phyloP scores from a whole-genome alignment of 2,888 invertebrate genomes.

The Schizotus pectinicornis region DNA sequence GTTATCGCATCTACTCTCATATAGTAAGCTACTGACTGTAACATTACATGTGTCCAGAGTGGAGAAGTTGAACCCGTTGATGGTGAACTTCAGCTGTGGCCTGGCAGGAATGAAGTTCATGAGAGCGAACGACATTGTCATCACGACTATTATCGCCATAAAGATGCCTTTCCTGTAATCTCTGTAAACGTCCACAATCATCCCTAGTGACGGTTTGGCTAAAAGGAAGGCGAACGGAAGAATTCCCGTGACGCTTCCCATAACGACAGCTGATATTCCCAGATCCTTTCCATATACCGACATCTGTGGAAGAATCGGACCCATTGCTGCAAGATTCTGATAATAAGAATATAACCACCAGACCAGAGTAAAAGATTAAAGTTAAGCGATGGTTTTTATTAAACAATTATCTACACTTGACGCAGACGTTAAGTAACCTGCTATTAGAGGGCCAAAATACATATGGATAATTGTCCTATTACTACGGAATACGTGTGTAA shows the following conservation, averaged over 20 bases:
- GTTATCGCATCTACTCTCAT: background rate
- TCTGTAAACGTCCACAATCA: conserved; percentile 76
- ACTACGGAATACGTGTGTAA: too few species aligned
- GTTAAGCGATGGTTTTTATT: too few species aligned
- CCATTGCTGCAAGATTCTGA: conserved; percentile 69
- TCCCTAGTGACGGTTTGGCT: conserved; percentile 79
- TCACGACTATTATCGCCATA: conserved; percentile 67
- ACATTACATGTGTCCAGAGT: conserved; percentile 53
- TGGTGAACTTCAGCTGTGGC: conserved; percentile 35
- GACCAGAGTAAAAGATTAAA: too few species aligned
- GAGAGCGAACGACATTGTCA: conserved; percentile 72
- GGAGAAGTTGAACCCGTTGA: conserved; percentile 37
- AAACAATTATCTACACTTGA: too few species aligned
- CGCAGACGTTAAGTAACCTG: too few species aligned
- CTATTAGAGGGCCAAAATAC: too few species aligned
- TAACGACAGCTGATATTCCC: conserved; percentile 75
- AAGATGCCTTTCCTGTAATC: conserved; percentile 74
- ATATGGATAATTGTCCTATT: too few species aligned
- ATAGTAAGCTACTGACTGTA: conserved; percentile 49
- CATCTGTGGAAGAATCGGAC: conserved; percentile 80
- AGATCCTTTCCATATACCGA: conserved; percentile 80
- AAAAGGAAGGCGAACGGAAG: conserved; percentile 78
- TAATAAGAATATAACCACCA: background rate
- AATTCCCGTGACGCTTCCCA: conserved; percentile 78
- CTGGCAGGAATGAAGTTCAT: conserved; percentile 70